Percentiles rank a stretch among this genome's conserved stretches.
These are phyloP conservation scores for Hozukius guyotensis DNA, from an alignment of 2,797 vertebrate species.

Conservation along the genomic window DNA sequence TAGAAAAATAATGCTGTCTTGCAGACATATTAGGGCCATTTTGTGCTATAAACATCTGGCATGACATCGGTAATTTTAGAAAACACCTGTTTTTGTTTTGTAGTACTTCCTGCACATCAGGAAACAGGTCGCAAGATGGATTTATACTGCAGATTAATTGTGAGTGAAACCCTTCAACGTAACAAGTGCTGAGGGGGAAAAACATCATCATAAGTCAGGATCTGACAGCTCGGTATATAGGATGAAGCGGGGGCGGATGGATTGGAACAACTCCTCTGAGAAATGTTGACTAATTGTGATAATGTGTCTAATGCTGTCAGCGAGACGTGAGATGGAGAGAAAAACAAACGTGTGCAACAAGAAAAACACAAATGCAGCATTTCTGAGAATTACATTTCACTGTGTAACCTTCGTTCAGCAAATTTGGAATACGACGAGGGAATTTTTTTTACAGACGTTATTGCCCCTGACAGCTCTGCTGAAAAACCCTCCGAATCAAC, in stretches of 20 bases:
- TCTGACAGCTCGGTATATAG: conserved; percentile 9
- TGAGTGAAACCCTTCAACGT: conserved; percentile 21
- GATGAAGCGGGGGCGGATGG: not conserved
- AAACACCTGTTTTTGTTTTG: conserved; percentile 8
- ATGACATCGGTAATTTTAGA: not conserved
- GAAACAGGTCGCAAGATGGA: not conserved
- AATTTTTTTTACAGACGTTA: conserved; percentile 8
- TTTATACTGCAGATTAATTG: conserved; percentile 27
- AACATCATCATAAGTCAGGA: conserved; percentile 14
- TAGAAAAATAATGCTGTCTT: not conserved
- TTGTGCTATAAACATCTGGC: not conserved
- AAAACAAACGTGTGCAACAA: not conserved
- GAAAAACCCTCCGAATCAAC: conserved; percentile 7
- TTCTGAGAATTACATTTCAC: conserved; percentile 47
- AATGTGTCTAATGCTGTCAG: conserved; percentile 45
- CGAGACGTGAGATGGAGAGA: not conserved
- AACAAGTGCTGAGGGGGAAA: not conserved
- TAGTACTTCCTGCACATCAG: not conserved
- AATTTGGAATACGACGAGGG: conserved; percentile 11
- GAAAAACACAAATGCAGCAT: conserved; percentile 58
- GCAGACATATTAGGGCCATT: not conserved
- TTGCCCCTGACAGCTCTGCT: conserved; percentile 42
- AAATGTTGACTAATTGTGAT: conserved; percentile 53
- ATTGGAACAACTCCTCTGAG: conserved; percentile 19
- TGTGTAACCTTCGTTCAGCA: conserved; percentile 58